A percentile compares a stretch with the other conserved stretches of the same genome.
These are phyloP conservation scores for Prosapia bicincta DNA, from an alignment of 2,888 invertebrate genomes.

Conservation along the genomic window DNA sequence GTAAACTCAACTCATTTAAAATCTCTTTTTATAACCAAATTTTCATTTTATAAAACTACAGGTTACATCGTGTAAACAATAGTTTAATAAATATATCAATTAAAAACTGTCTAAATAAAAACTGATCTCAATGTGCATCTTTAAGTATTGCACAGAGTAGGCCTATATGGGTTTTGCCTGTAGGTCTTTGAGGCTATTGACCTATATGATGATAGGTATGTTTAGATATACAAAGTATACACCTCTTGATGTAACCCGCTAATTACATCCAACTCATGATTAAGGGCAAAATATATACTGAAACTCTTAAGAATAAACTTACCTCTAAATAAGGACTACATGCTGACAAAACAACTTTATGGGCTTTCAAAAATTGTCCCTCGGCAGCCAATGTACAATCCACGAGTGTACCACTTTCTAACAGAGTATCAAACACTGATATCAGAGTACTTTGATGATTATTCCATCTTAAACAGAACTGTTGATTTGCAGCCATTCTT, in stretches of 20 bases:
- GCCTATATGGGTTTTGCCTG: background rate
- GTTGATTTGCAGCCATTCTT: slow-evolving; percentile 61
- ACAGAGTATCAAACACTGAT: slow-evolving; percentile 85
- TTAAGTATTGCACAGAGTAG: background rate
- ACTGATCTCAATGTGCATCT: background rate
- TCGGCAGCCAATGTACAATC: slow-evolving; percentile 93
- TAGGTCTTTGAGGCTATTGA: background rate
- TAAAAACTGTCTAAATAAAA: background rate
- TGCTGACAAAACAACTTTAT: slow-evolving; percentile 92
- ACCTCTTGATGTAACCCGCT: background rate
- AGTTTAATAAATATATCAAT: too few relatives aligned
- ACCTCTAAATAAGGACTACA: slow-evolving; percentile 51
- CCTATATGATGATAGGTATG: background rate
- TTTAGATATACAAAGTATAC: background rate
- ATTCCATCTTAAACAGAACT: slow-evolving; percentile 93
- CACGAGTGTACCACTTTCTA: slow-evolving; percentile 87
- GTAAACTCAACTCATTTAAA: too few relatives aligned
- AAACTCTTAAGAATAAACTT: too few relatives aligned
- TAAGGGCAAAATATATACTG: background rate
- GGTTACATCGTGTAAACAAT: too few relatives aligned
- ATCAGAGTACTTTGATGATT: slow-evolving; percentile 91
- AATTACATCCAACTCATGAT: background rate
- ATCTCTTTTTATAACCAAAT: too few relatives aligned
- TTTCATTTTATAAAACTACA: too few relatives aligned
- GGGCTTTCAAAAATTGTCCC: slow-evolving; percentile 87